Evolutionary conservation across 2,113 vertebrate genomes (phyloP), one percentile per base, ranked within the genome.

Genomic region (Solenodon paradoxus): DNA sequence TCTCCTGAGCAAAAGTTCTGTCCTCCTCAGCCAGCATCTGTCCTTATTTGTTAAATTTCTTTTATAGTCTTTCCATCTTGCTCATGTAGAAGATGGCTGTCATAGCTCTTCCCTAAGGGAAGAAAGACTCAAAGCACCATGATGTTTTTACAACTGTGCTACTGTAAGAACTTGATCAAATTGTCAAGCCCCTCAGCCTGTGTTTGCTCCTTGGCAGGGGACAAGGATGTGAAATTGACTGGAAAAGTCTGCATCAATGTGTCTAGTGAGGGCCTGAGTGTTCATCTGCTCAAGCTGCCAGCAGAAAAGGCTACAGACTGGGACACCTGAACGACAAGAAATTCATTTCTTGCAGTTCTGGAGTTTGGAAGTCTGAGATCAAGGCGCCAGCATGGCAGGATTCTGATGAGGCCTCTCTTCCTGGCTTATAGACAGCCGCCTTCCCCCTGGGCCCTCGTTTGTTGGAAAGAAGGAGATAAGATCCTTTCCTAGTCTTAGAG

Each of bases 1-100:
- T 53, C n/a, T 74, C 28, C 45, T 85, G 7, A 69, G 35, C 64
- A 77, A 30, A 51, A 51, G 35, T 45, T 80, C 40, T 28, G 13
- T 2, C 32, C 22, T 32, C 9, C 24, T 77, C 24, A 47, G 40
- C 30, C 42, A n/a, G 11, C 20, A 10, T 75, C 66, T 80, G 0
- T 47, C 68, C 78, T 61, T 68, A 47, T 75, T 72, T 30, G 22
- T 75, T 66, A 49, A 71, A 53, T 49, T 5, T 75, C n/a, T 86
- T 66, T 57, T 42, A 53, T 47, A 84, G 82, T 57, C 12, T 64
- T 87, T 95, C 24, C 92, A 68, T 79, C 74, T 86, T 69, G 57
- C 22, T 45, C 4, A 77, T 35, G 30, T 69, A 26, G 78, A 78
- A 72, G n/a, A 75, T 45, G 15, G 32, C 20, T 13, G 19, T 79